phyloP scores from a whole-genome alignment of 2,797 vertebrate genomes.

The Aratinga solstitialis region DNA sequence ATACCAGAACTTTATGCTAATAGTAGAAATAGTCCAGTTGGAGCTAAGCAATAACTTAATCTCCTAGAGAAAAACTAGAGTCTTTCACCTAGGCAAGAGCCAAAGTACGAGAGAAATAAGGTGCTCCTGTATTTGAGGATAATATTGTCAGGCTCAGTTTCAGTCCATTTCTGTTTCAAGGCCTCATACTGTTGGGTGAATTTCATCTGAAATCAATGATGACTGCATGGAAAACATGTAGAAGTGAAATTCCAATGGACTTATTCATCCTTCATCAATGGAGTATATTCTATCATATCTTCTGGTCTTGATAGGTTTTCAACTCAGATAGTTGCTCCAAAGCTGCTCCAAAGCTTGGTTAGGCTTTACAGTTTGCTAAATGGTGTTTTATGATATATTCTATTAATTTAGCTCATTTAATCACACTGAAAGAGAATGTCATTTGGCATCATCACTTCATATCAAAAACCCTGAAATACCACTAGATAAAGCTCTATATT shows the following conservation, averaged over 20 bases:
- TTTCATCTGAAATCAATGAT: not conserved
- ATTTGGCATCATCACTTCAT: not conserved
- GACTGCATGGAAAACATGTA: not conserved
- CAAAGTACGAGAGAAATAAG: not conserved
- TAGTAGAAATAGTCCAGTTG: not conserved
- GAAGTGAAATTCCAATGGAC: not conserved
- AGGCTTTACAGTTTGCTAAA: not conserved
- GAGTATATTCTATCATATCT: not conserved
- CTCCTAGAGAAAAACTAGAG: not conserved
- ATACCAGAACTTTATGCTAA: not conserved
- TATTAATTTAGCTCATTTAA: not conserved
- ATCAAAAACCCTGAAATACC: not conserved
- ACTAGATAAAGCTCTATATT: not conserved
- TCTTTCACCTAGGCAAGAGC: not conserved
- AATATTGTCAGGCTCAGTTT: not conserved
- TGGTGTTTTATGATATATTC: not conserved
- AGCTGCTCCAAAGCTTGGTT: not conserved
- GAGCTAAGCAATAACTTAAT: not conserved
- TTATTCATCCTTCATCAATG: not conserved
- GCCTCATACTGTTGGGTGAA: not conserved
- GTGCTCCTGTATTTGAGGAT: not conserved
- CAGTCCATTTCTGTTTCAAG: not conserved
- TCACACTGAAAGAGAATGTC: not conserved
- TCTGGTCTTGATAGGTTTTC: not conserved
- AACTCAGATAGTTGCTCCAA: not conserved